Evolutionary conservation across 1,140 invertebrate species (phyloP), one percentile per base, ranked within the genome.

Genomic region (Limonius californicus): DNA sequence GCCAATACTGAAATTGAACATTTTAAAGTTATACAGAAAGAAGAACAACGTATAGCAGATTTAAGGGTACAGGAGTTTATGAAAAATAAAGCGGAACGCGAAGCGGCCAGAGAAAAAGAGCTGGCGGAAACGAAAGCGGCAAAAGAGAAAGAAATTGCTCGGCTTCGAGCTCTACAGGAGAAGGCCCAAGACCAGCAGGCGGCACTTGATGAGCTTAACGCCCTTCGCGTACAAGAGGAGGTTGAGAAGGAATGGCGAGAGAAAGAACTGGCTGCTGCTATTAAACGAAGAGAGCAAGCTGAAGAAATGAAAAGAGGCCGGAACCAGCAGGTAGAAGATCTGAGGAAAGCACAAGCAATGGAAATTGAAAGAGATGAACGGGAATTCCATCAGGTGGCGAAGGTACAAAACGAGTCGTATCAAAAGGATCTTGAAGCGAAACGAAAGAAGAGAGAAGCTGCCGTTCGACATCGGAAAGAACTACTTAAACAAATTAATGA

Each of bases 401-500:
- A 72, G 60, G 68, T 74, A 16, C 72, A 75, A 60, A 58, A 65
- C 11, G 67, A 72, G 57, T 43, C 63, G 1, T 64, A 68, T 32
- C 77, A 79, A 66, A 77, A 78, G 53, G 80, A 83, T 61, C 69
- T 74, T 27, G 79, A 82, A 61, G 78, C 82, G 73, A 76, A 77
- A 63, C 70, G 72, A 4, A 77, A 79, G 54, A 77, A 77, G 57
- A 77, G 75, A 27, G 76, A 79, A 21, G 75, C 78, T 3, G 76
- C 74, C 8, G 75, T 78, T 35, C 64, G 73, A 21, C 80, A 83
- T 57, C 72, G 80, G 7, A 77, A 79, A 43, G 79, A 78, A 58
- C 79, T 82, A 1, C 77, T 85, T 68, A 82, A 80, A 63, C 81
- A 89, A 75, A 86, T 89, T 16, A 85, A 87, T 69, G 82, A 87